phyloP scores from a whole-genome alignment of 2,113 vertebrate species.

The Pogona vitticeps region DNA sequence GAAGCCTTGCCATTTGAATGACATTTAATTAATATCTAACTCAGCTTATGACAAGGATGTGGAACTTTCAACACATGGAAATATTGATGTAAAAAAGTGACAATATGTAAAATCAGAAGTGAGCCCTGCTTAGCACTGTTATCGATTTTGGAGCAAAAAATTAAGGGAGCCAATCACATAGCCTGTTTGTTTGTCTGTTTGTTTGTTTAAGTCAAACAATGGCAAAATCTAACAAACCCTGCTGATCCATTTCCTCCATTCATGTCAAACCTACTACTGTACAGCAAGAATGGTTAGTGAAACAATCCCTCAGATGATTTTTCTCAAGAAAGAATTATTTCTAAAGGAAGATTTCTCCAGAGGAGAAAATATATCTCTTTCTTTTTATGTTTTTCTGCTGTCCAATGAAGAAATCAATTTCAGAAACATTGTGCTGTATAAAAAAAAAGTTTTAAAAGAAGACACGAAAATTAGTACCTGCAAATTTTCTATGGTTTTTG shows the following conservation, averaged over 20 bases:
- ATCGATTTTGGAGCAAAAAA: neutral
- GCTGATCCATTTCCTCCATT: neutral
- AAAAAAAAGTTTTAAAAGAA: neutral
- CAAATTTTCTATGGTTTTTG: neutral
- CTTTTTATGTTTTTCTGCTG: neutral
- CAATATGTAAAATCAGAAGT: neutral
- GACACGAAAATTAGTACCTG: no score
- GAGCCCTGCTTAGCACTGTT: neutral
- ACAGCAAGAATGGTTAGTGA: neutral
- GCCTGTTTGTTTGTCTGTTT: no score
- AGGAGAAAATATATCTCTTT: no score
- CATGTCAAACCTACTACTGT: neutral
- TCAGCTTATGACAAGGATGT: slow-evolving; percentile 9
- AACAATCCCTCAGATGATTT: neutral
- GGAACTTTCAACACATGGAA: neutral
- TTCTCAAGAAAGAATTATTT: neutral
- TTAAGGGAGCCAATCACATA: neutral
- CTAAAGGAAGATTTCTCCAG: neutral
- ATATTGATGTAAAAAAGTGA: neutral
- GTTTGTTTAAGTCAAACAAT: neutral
- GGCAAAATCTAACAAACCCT: neutral
- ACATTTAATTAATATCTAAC: slow-evolving; percentile 30
- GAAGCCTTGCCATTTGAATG: slow-evolving; percentile 13
- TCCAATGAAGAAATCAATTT: no score
- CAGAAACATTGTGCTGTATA: neutral